These are phyloP conservation scores for Caenorhabditis drosophilae DNA, from an alignment of 2,888 invertebrate genomes.

Conservation along the genomic window DNA sequence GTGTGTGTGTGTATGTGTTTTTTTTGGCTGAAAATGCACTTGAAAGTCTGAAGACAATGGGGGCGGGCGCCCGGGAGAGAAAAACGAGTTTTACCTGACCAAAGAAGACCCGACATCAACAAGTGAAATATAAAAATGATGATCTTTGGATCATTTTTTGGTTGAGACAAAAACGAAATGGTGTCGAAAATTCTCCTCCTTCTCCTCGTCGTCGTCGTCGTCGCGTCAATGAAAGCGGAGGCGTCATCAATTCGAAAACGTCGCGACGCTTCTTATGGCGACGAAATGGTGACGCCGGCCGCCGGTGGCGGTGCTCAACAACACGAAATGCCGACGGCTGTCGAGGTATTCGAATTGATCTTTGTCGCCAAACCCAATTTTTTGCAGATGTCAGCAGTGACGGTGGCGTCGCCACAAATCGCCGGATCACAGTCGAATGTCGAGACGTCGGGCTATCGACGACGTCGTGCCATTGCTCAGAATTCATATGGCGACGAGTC, in stretches of 20 bases:
- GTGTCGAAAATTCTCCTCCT: too few relatives aligned
- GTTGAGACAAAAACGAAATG: too few relatives aligned
- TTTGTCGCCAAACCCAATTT: too few relatives aligned
- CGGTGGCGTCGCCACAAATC: slow-evolving; percentile 34
- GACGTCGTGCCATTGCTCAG: slow-evolving; percentile 17
- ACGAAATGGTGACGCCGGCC: slow-evolving; percentile 40
- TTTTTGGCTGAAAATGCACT: too few relatives aligned
- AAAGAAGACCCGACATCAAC: too few relatives aligned
- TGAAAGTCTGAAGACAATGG: too few relatives aligned
- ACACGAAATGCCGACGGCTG: slow-evolving; percentile 1
- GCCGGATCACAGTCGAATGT: slow-evolving; percentile 28
- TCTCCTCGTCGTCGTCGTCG: neutral
- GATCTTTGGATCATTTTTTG: too few relatives aligned
- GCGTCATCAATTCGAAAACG: slow-evolving; percentile 9
- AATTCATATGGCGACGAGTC: slow-evolving; percentile 49
- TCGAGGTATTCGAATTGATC: too few relatives aligned
- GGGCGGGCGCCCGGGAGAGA: too few relatives aligned
- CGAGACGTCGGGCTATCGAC: slow-evolving; percentile 40
- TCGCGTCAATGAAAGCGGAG: too few relatives aligned
- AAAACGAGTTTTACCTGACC: neutral
- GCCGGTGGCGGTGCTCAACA: slow-evolving; percentile 25
- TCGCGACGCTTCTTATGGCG: slow-evolving; percentile 44
- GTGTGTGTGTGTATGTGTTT: too few relatives aligned
- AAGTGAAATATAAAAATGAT: too few relatives aligned
- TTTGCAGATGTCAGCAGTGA: slow-evolving; percentile 12